These are phyloP conservation scores for Hippocampus comes DNA, from an alignment of 2,113 vertebrate genomes.

Conservation along the genomic window DNA sequence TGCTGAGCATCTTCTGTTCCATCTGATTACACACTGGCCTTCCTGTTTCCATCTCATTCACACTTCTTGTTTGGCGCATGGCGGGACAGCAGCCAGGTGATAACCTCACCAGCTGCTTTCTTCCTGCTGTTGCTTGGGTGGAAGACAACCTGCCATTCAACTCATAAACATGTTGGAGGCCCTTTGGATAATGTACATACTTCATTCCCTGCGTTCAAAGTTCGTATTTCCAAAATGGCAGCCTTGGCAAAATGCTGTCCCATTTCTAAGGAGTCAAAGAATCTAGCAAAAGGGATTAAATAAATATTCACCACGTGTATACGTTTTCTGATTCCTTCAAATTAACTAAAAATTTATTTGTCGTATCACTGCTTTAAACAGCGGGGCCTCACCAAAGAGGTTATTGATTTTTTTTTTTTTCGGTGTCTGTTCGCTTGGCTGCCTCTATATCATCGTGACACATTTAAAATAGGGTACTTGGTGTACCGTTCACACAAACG, in stretches of 20 bases:
- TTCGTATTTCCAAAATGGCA: background rate
- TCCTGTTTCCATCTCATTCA: constrained; percentile 40
- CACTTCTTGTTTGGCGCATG: constrained; percentile 30
- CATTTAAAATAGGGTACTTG: constrained; percentile 14
- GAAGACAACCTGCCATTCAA: constrained; percentile 1
- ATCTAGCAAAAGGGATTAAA: background rate
- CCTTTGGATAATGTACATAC: constrained; percentile 4
- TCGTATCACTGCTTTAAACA: background rate
- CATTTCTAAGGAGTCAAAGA: background rate
- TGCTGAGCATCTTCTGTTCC: constrained; percentile 28
- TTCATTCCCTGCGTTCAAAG: constrained; percentile 2
- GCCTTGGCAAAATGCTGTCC: background rate
- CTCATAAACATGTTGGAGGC: background rate
- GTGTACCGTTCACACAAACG: background rate
- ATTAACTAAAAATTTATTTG: background rate
- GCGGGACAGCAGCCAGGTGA: constrained; percentile 30
- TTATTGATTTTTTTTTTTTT: constrained; percentile 10
- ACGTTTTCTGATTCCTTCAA: background rate
- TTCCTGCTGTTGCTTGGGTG: constrained; percentile 14
- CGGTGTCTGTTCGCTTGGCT: constrained; percentile 10
- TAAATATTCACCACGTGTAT: background rate
- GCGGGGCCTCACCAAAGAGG: background rate
- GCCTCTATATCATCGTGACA: constrained; percentile 12
- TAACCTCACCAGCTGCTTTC: constrained; percentile 35
- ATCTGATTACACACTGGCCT: constrained; percentile 21